Evolutionary conservation across 2,888 invertebrate genomes (phyloP).

Genomic region (Tetragnatha montana): DNA sequence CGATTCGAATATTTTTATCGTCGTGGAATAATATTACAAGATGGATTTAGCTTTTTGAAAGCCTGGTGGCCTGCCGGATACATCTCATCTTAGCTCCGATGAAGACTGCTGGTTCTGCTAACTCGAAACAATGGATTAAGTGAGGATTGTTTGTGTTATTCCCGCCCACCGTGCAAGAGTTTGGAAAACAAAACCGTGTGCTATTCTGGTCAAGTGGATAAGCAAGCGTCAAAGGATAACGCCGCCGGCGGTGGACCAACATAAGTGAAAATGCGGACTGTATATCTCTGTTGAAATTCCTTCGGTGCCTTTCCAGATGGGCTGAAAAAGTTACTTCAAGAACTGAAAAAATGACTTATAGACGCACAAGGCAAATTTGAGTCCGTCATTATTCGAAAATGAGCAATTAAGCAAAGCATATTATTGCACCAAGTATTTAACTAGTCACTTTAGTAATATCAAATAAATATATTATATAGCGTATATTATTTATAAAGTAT

Average conservation of each 20-base stretch:
- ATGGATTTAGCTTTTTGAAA: slow-evolving; percentile 19
- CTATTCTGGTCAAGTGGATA: neutral
- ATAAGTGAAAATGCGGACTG: neutral
- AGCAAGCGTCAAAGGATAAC: neutral
- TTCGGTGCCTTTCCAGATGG: neutral
- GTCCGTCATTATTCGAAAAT: no score
- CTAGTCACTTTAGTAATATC: slow-evolving; percentile 17
- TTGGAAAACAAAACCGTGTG: neutral
- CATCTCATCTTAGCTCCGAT: neutral
- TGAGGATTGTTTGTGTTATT: neutral
- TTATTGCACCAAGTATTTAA: neutral
- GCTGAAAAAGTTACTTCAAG: slow-evolving; percentile 8
- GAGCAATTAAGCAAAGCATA: neutral
- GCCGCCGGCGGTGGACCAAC: neutral
- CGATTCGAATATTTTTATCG: neutral
- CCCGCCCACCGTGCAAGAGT: neutral
- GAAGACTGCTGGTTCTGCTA: neutral
- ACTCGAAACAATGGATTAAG: neutral
- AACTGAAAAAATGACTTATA: neutral
- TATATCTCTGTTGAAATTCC: neutral
- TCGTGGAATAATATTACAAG: neutral
- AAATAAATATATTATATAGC: neutral
- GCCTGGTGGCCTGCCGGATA: neutral
- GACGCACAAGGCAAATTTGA: neutral
- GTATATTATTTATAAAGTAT: slow-evolving; percentile 18